Evolutionary conservation across 2,797 vertebrate species (phyloP).

Genomic region (Mormyrus proboscirostris): DNA sequence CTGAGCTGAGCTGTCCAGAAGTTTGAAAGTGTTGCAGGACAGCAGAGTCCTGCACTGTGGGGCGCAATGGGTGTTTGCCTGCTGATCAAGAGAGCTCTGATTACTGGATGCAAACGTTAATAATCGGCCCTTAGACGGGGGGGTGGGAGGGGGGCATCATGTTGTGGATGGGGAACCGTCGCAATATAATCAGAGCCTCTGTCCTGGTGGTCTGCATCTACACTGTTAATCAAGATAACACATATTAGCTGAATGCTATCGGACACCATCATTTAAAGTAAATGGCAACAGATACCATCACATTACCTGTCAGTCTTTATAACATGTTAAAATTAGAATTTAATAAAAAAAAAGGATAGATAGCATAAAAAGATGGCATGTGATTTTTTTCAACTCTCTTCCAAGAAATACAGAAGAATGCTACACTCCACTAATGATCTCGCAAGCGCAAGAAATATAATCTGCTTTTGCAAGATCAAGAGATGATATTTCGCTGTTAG

Average conservation of each 20-base stretch:
- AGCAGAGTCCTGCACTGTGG: background rate
- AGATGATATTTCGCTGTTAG: background rate
- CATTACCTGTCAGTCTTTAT: slow-evolving; percentile 1
- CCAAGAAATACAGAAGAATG: background rate
- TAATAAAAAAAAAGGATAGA: background rate
- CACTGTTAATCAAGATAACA: background rate
- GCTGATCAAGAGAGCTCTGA: background rate
- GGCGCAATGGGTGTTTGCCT: background rate
- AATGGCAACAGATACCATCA: slow-evolving; percentile 4
- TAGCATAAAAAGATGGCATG: background rate
- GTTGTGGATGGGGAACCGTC: background rate
- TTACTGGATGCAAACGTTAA: background rate
- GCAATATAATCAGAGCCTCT: background rate
- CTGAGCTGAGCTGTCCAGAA: slow-evolving; percentile 30
- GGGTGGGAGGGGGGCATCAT: background rate
- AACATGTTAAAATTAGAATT: background rate
- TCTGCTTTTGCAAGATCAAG: background rate
- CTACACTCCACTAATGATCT: background rate
- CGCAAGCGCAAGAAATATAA: background rate
- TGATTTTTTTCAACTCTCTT: background rate
- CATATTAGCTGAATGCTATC: background rate
- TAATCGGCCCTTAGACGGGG: background rate
- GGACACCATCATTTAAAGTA: background rate
- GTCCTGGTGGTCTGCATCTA: background rate
- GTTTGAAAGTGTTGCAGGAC: background rate